phyloP scores from a whole-genome alignment of 23 tunicate genomes.

The Clavelina lepadiformis region DNA sequence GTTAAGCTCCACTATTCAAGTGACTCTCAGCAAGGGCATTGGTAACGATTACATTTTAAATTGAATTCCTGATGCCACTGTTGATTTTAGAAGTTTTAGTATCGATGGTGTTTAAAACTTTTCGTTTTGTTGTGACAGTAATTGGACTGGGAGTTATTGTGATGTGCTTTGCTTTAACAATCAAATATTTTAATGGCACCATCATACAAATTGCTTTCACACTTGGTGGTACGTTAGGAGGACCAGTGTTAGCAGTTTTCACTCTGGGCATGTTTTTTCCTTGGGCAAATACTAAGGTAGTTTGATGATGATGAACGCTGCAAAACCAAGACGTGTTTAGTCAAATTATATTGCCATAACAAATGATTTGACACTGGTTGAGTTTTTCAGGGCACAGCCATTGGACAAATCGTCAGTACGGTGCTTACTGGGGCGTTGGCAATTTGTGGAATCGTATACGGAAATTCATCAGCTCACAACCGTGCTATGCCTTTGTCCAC shows the following conservation, averaged over 20 bases:
- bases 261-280: slow-evolving; percentile 56
- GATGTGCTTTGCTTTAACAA: slow-evolving; percentile 13
- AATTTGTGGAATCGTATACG: slow-evolving; percentile 31
- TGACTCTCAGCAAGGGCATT: slow-evolving; percentile 36
- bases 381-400: slow-evolving; percentile 32
- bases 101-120: no score
- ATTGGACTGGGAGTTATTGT: slow-evolving; percentile 32
- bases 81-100: no score
- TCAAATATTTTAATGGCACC: slow-evolving; percentile 21
- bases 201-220: slow-evolving; percentile 21
- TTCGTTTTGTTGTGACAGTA: slow-evolving; percentile 21
- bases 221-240: slow-evolving; percentile 12
- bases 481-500: slow-evolving; percentile 24
- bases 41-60: slow-evolving; percentile 12
- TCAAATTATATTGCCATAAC: not conserved
- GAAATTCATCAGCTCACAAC: slow-evolving; percentile 3
- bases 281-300: slow-evolving; percentile 42
- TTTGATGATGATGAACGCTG: not conserved
- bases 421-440: slow-evolving; percentile 24
- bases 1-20: not conserved
- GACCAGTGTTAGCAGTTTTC: slow-evolving; percentile 50
- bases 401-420: slow-evolving; percentile 42
- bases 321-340: not conserved
- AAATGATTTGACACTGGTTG: not conserved
- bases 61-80: not conserved